Percentiles rank a stretch among this genome's conserved stretches.
These are phyloP conservation scores for Pissodes strobi DNA, from an alignment of 1,140 invertebrate species.

Conservation along the genomic window DNA sequence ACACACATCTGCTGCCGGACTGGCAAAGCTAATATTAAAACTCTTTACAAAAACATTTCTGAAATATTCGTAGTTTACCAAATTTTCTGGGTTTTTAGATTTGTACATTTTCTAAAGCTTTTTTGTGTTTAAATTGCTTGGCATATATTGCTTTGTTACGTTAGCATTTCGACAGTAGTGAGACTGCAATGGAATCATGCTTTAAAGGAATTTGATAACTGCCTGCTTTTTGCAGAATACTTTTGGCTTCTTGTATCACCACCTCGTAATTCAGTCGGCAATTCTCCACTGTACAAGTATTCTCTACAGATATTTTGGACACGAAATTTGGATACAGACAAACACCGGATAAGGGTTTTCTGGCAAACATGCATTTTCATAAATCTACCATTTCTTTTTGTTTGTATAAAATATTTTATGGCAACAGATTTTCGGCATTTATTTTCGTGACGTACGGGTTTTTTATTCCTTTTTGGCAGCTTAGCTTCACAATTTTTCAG, in stretches of 20 bases:
- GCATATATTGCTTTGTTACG: no score
- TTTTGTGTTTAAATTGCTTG: neutral
- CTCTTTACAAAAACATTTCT: neutral
- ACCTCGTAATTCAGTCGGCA: neutral
- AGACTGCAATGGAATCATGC: neutral
- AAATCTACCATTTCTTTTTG: no score
- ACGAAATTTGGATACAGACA: no score
- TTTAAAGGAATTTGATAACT: neutral
- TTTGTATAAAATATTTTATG: no score
- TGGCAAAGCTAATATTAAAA: neutral
- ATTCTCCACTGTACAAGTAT: neutral
- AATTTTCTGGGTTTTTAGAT: neutral
- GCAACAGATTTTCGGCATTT: neutral
- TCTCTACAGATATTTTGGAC: neutral
- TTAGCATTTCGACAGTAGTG: neutral
- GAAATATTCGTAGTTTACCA: neutral
- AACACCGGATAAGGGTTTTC: no score
- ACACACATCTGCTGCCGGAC: neutral
- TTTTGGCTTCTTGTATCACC: neutral
- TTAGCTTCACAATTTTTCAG: neutral
- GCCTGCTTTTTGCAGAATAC: neutral
- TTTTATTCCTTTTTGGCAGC: neutral
- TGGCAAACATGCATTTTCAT: neutral
- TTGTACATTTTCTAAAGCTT: neutral
- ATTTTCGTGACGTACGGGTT: neutral